Evolutionary conservation across 2,113 vertebrate species (phyloP), one percentile per base, ranked within the genome.

Genomic region (Rutilus rutilus): DNA sequence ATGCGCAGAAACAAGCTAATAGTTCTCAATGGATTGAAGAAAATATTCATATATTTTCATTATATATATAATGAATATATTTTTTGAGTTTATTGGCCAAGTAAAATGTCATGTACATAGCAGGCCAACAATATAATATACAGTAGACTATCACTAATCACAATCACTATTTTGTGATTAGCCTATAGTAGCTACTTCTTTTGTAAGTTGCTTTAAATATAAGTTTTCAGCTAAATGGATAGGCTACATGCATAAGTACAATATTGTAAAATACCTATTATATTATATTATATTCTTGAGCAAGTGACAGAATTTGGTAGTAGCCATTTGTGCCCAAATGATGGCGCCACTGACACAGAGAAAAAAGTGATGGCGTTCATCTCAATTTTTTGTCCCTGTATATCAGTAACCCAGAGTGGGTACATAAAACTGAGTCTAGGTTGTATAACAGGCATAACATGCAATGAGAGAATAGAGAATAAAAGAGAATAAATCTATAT

Each of bases 1-100:
- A 71, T 89, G 88, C 78, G 88, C 88, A 60, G 2, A 74, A 14
- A 4, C 62, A 45, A 15, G 5, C 5, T 42, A 42, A 42, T 47
- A 76, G 42, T 10, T 52, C 25, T 76, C 47, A 30, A 47, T 25
- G 39, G 39, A 45, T 25, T 74, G 21, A 25, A 14, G 73, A 75
- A 75, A 25, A 47, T 7, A n/a, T 74, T 25, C 2, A 15, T n/a
- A 21, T 2, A 2, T 6, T 65, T 65, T 6, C 7, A 12, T 27
- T 15, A 6, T 17, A 30, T 42, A 42, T 42, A 42, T 9, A 42
- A 42, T 42, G 8, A 42, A 42, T 42, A 36, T 14, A 36, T 17
- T 67, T 17, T 67, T 67, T 19, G 15, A 67, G 54, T 57, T 21
- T 57, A 57, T 15, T 65, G 62, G 27, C 62, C 27, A 65, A 65